These are phyloP conservation scores for Ditylenchus weischeri DNA, from an alignment of 2,888 invertebrate species.

Conservation along the genomic window DNA sequence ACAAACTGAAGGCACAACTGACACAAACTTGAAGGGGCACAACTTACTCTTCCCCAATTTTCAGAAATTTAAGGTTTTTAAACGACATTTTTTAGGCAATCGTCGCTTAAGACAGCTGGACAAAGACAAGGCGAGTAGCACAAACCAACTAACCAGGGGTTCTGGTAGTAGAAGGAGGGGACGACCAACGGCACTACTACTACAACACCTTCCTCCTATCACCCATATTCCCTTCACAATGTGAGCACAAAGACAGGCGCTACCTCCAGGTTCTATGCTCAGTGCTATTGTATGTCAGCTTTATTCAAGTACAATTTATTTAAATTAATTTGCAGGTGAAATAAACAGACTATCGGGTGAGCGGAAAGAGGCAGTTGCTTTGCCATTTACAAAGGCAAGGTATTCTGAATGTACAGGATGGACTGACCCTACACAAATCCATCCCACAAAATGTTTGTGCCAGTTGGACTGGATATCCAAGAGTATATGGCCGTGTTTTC, in stretches of 20 bases:
- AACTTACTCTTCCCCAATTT: no score
- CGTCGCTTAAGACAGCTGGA: conserved; percentile 24
- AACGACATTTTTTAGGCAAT: conserved; percentile 10
- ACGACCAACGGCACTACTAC: no score
- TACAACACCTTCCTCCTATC: no score
- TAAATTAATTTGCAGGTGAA: conserved; percentile 27
- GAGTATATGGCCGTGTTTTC: conserved; percentile 57
- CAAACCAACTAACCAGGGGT: conserved; percentile 12
- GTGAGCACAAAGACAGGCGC: conserved; percentile 1
- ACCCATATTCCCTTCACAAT: no score
- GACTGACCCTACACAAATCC: conserved; percentile 39
- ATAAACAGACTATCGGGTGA: conserved; percentile 51
- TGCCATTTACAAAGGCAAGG: conserved; percentile 43
- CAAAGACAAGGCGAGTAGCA: conserved; percentile 13
- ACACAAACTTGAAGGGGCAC: no score
- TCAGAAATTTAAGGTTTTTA: no score
- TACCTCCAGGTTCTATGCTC: conserved; percentile 26
- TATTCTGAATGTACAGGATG: conserved; percentile 20
- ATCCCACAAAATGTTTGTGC: conserved; percentile 49
- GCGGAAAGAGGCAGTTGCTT: conserved; percentile 50
- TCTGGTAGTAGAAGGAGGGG: no score
- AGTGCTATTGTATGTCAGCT: conserved; percentile 44
- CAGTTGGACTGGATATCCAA: conserved; percentile 53
- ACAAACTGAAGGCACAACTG: no score
- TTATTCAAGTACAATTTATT: no score